Conservation (phyloP, 1,140 invertebrate species). For the Amphibalanus amphitrite region DNA sequence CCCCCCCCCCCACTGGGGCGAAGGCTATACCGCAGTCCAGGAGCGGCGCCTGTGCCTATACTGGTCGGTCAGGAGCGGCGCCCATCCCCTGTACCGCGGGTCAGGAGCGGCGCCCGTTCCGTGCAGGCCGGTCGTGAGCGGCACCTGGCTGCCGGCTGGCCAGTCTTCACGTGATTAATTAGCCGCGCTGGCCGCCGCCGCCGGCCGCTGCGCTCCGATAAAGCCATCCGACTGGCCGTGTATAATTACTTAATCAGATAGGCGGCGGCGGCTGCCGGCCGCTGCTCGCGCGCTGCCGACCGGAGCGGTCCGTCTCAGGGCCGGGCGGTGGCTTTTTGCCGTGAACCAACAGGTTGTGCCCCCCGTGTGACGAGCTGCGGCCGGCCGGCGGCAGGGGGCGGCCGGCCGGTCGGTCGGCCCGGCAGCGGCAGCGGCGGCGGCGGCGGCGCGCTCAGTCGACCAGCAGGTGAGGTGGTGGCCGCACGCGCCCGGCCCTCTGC, state of each 20-base stretch:
- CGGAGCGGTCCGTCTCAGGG: background rate
- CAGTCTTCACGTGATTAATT: background rate
- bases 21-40: no score
- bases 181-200: background rate
- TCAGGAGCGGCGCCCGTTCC: no score
- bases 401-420: no score
- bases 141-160: background rate
- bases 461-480: background rate
- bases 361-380: background rate
- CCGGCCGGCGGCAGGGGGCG: background rate
- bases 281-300: no score
- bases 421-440: no score
- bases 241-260: slow-evolving; percentile 1
- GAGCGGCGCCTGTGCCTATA: no score
- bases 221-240: background rate
- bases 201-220: background rate
- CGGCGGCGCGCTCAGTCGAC: background rate
- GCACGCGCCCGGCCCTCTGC: no score
- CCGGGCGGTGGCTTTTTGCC: background rate
- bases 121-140: no score
- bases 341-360: background rate
- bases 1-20: no score
- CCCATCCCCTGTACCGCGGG: no score
- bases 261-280: background rate
- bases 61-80: no score